These are phyloP conservation scores for Drosophila testacea DNA, from an alignment of 2,888 invertebrate species.

Conservation along the genomic window DNA sequence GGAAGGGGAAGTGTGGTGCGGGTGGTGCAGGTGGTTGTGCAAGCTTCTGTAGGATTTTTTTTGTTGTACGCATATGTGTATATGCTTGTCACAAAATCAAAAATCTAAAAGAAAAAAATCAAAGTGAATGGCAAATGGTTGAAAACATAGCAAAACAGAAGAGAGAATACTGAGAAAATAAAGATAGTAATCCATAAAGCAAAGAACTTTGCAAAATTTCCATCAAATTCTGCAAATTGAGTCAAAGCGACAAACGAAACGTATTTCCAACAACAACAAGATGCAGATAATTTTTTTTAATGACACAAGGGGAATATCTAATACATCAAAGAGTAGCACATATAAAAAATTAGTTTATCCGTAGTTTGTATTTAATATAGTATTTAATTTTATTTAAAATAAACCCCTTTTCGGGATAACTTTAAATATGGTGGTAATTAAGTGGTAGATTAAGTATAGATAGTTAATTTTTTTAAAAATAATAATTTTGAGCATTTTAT, in stretches of 20 bases:
- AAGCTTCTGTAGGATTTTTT: not conserved
- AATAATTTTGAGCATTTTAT: not conserved
- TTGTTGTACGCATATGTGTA: slow-evolving; percentile 5
- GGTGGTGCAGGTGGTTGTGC: slow-evolving; percentile 24
- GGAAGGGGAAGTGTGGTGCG: slow-evolving; percentile 42
- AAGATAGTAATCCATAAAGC: not conserved
- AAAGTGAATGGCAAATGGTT: slow-evolving; percentile 23
- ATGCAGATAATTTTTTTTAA: not conserved
- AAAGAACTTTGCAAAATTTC: not conserved
- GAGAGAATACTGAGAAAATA: slow-evolving; percentile 10
- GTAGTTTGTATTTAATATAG: not conserved
- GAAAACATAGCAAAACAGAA: slow-evolving; percentile 1
- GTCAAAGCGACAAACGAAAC: slow-evolving; percentile 26
- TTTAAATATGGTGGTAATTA: too few relatives aligned
- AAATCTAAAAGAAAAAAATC: slow-evolving; percentile 18
- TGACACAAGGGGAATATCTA: not conserved
- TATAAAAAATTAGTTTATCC: too few relatives aligned
- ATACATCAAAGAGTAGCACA: too few relatives aligned
- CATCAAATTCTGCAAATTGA: slow-evolving; percentile 53
- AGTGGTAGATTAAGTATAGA: too few relatives aligned
- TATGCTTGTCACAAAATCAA: not conserved
- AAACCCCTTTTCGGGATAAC: too few relatives aligned
- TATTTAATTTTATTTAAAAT: too few relatives aligned
- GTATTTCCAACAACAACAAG: not conserved
- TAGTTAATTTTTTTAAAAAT: too few relatives aligned